phyloP scores from a whole-genome alignment of 2,888 invertebrate species.

The Lacanobia wlatinum region DNA sequence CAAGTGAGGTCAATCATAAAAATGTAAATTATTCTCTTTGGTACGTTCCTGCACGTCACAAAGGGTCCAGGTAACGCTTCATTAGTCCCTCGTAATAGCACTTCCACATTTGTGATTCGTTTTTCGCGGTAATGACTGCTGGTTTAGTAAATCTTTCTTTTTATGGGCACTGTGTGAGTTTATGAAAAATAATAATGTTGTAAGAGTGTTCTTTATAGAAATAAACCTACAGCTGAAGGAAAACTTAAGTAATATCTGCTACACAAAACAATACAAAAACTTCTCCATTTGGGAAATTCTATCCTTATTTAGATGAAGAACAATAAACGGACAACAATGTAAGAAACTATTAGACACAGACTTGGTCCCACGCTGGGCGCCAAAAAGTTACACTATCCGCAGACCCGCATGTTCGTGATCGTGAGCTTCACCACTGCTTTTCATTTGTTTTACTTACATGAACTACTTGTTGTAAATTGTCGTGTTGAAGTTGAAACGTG shows the following conservation, averaged over 20 bases:
- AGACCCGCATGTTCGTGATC: constrained; percentile 8
- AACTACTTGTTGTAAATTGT: constrained; percentile 31
- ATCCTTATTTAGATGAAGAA: constrained; percentile 10
- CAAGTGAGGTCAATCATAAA: constrained; percentile 73
- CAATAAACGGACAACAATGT: constrained; percentile 42
- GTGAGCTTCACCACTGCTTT: constrained; percentile 17
- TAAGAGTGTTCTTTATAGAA: not conserved
- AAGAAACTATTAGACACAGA: constrained; percentile 46
- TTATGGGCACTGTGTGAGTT: constrained; percentile 17
- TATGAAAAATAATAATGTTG: constrained; percentile 2
- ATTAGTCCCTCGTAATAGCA: constrained; percentile 69
- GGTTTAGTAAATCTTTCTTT: constrained; percentile 63
- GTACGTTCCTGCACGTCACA: constrained; percentile 65
- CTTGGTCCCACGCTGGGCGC: constrained; percentile 66
- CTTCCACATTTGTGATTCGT: constrained; percentile 71
- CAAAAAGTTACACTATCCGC: constrained; percentile 44
- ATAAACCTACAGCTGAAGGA: not conserved
- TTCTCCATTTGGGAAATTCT: not conserved
- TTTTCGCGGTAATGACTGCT: constrained; percentile 67
- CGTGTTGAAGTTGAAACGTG: constrained; percentile 21
- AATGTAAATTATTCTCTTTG: constrained; percentile 76
- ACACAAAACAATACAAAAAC: constrained; percentile 14
- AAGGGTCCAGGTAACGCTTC: constrained; percentile 71
- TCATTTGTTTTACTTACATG: constrained; percentile 25
- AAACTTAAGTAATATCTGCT: not conserved